These are phyloP conservation scores for Pogoniulus pusillus DNA, from an alignment of 2,797 vertebrate species.

Conservation along the genomic window DNA sequence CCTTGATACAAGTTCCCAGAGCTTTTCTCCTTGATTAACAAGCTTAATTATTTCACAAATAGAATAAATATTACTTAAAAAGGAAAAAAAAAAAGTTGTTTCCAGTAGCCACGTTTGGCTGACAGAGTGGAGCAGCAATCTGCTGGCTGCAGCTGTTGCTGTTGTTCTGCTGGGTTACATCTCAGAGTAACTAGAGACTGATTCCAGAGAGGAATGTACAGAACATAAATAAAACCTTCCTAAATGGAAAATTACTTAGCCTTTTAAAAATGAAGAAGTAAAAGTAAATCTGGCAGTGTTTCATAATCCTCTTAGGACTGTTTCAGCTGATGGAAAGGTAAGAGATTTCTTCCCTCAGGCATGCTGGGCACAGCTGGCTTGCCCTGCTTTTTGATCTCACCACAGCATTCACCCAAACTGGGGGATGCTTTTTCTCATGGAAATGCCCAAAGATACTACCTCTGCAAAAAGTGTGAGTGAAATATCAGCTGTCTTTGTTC, in stretches of 20 bases:
- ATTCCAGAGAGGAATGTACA: not conserved
- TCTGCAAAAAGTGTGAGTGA: not conserved
- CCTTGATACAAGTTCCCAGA: not conserved
- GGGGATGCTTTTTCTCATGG: not conserved
- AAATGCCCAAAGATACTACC: not conserved
- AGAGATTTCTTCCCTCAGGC: conserved; percentile 15
- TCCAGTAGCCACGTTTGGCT: not conserved
- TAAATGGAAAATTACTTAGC: conserved; percentile 19
- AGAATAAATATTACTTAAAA: not conserved
- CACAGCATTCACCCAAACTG: not conserved
- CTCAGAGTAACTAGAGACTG: not conserved
- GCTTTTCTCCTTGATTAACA: not conserved
- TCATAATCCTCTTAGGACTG: conserved; percentile 26
- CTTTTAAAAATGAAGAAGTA: not conserved
- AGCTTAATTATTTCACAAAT: not conserved
- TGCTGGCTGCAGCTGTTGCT: not conserved
- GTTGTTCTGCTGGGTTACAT: not conserved
- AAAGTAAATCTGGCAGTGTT: not conserved
- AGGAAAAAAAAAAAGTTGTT: not conserved
- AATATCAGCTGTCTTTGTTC: not conserved
- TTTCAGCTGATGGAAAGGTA: not conserved
- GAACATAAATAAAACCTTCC: conserved; percentile 7
- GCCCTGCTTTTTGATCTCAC: not conserved
- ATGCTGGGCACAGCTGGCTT: conserved; percentile 1
- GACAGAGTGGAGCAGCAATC: not conserved